A percentile compares a stretch with the other conserved stretches of the same genome.
These are phyloP conservation scores for Ernsta delagoae DNA, from an alignment of 2,888 invertebrate species.

Conservation along the genomic window DNA sequence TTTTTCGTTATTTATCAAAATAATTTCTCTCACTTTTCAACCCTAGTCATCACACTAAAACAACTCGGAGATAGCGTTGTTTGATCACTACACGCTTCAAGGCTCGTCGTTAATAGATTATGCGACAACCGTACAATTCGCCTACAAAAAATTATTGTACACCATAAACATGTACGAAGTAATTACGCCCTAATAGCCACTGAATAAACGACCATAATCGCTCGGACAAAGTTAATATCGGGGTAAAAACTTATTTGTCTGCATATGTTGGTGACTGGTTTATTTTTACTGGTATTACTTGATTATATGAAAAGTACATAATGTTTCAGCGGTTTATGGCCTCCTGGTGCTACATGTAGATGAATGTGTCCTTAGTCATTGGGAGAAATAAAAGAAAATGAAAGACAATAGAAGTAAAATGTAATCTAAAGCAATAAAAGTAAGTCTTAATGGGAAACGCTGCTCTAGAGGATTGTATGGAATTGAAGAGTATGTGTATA, in stretches of 20 bases:
- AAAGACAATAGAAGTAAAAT: too few relatives aligned
- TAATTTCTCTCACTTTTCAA: conserved; percentile 2
- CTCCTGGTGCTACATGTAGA: too few relatives aligned
- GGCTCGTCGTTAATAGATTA: conserved; percentile 53
- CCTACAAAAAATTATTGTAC: conserved; percentile 18
- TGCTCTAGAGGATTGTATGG: too few relatives aligned
- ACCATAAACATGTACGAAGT: conserved; percentile 7
- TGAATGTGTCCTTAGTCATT: too few relatives aligned
- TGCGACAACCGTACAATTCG: conserved; percentile 46
- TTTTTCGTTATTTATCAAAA: too few relatives aligned
- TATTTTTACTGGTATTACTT: conserved; percentile 10
- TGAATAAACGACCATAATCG: background rate
- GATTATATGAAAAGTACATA: conserved; percentile 2
- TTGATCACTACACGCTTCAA: conserved; percentile 57
- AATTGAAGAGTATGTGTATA: too few relatives aligned
- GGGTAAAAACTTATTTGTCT: background rate
- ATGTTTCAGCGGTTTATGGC: background rate
- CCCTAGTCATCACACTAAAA: conserved; percentile 44
- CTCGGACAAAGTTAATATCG: too few relatives aligned
- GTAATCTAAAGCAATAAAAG: too few relatives aligned
- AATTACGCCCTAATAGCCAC: conserved; percentile 29
- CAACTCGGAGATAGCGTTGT: conserved; percentile 53
- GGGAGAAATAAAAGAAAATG: too few relatives aligned
- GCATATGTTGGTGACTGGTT: background rate
- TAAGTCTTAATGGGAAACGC: too few relatives aligned